Evolutionary conservation across 1,140 invertebrate genomes (phyloP).

Genomic region (Diabrotica undecimpunctata): DNA sequence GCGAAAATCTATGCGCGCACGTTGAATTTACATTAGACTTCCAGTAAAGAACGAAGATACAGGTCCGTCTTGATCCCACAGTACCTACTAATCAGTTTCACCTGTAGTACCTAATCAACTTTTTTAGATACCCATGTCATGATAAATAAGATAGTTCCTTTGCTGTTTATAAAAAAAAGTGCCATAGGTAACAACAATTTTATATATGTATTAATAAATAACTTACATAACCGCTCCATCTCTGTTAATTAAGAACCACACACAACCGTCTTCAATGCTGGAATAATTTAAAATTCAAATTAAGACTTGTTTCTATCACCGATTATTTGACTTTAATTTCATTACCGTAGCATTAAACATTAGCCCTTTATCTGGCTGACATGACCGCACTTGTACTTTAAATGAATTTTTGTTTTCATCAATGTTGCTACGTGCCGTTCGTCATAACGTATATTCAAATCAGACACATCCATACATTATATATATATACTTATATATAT

Average conservation of each 20-base stretch:
- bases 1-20: slow-evolving; percentile 25
- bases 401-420: neutral
- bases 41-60: slow-evolving; percentile 27
- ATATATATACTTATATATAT: too few relatives aligned
- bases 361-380: neutral
- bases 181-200: too few relatives aligned
- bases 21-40: slow-evolving; percentile 27
- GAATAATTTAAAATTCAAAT: slow-evolving; percentile 1
- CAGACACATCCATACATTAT: too few relatives aligned
- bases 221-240: too few relatives aligned
- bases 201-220: too few relatives aligned
- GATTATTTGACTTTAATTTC: neutral
- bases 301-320: neutral
- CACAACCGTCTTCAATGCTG: neutral
- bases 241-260: neutral
- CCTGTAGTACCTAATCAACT: too few relatives aligned
- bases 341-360: neutral
- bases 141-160: too few relatives aligned
- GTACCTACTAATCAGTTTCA: too few relatives aligned
- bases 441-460: too few relatives aligned
- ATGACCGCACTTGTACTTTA: neutral
- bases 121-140: too few relatives aligned
- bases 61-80: neutral
- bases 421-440: neutral
- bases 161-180: too few relatives aligned